Conservation (phyloP, 2,797 vertebrate species). For the Ptychadena robeensis region DNA sequence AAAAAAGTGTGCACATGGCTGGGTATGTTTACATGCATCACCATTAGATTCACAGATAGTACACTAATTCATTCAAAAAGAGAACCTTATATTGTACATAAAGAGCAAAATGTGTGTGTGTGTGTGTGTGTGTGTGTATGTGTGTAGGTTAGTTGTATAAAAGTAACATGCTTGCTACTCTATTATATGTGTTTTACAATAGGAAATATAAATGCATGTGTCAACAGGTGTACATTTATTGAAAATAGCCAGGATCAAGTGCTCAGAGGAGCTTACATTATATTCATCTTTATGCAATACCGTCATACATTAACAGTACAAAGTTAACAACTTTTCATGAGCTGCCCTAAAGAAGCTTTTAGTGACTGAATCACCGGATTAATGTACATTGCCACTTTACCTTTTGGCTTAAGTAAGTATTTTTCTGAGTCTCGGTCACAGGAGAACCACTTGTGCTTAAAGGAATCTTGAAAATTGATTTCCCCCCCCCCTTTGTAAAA, state of each 20-base stretch:
- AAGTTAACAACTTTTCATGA: conserved; percentile 24
- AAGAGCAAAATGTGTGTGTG: too few relatives aligned
- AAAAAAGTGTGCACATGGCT: too few relatives aligned
- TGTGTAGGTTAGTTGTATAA: too few relatives aligned
- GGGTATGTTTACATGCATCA: too few relatives aligned
- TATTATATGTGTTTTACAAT: too few relatives aligned
- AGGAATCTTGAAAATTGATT: conserved; percentile 37
- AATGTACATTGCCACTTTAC: conserved; percentile 42
- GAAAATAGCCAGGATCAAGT: conserved; percentile 11
- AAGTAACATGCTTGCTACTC: too few relatives aligned
- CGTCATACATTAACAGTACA: conserved; percentile 19
- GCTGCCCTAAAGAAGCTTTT: conserved; percentile 45
- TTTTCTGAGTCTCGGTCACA: conserved; percentile 28
- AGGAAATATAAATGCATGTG: not conserved
- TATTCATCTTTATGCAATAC: conserved; percentile 42
- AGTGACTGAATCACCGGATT: conserved; percentile 38
- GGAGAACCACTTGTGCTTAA: conserved; percentile 35
- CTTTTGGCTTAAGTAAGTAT: conserved; percentile 44
- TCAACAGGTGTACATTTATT: conserved; percentile 16
- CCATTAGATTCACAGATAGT: too few relatives aligned
- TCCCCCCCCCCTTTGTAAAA: conserved; percentile 10
- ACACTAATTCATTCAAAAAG: too few relatives aligned
- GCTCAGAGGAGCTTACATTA: conserved; percentile 13
- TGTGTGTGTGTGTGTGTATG: too few relatives aligned
- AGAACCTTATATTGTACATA: too few relatives aligned